phyloP scores from a whole-genome alignment of 2,797 vertebrate genomes.

The Sebastes reedi region DNA sequence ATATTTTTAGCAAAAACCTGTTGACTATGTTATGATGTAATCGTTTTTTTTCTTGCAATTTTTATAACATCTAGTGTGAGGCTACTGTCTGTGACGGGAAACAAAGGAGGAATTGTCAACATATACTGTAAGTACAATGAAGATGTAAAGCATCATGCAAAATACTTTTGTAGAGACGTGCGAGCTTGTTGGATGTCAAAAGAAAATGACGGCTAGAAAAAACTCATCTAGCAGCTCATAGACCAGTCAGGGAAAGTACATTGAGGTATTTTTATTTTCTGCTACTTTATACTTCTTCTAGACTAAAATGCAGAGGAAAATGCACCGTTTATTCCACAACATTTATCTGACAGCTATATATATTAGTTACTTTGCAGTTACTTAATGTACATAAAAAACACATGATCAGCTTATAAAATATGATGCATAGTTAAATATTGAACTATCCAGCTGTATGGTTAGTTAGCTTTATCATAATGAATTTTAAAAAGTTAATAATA shows the following conservation, averaged over 20 bases:
- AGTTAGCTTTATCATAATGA: background rate
- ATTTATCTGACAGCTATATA: background rate
- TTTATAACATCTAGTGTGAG: no score
- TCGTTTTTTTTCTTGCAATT: no score
- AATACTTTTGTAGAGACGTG: background rate
- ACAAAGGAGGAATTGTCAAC: no score
- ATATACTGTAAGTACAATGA: constrained; percentile 36
- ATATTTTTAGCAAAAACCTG: no score
- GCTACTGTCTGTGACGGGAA: background rate
- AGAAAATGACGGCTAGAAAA: background rate
- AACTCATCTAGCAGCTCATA: background rate
- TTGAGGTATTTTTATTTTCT: background rate
- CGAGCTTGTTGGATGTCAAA: background rate
- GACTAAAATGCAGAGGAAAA: no score
- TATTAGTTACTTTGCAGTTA: background rate
- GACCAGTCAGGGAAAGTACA: background rate
- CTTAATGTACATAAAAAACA: background rate
- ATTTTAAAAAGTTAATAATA: background rate
- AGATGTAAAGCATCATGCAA: background rate
- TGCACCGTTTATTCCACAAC: background rate
- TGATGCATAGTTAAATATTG: background rate
- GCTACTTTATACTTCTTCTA: background rate
- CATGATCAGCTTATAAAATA: background rate
- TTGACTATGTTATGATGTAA: no score
- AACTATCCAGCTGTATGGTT: background rate